Evolutionary conservation across 1,140 invertebrate genomes (phyloP), one percentile per base, ranked within the genome.

Genomic region (Trachelipus rathkii): DNA sequence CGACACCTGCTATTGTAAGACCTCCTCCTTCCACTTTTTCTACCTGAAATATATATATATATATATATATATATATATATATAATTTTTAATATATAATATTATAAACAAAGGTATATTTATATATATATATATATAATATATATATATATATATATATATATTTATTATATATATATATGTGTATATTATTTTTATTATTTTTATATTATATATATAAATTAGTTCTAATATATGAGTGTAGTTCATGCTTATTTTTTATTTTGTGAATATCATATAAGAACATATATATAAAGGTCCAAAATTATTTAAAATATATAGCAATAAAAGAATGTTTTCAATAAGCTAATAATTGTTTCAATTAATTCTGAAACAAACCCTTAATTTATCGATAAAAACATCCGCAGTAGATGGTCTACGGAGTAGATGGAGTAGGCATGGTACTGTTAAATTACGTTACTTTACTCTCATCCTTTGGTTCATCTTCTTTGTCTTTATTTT

Each of bases 11-110:
- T 60, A 78, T 78, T 66, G 73, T 78, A 6, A 78, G 71, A 0
- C 77, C 77, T 4, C 77, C 77, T 15, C 77, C 77, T 10, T 78
- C 77, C 19, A 78, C 73, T 19, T 76, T 75, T 74, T 78, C 77
- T 10, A 78, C 74, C 77, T 78, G 45, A 46, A 50, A 60, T 60
- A 60, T 60, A 60, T 60, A 60, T 60, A 60, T 60, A 60, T 60
- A 60, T 60, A 60, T 60, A 60, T 60, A 60, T 60, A 60, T 60
- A 60, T 60, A 60, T 60, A 60, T 13, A 60, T 60, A 60, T 15
- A 60, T 60, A 15, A 50, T 50, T 50, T 50, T 50, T 15, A 50
- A 50, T 50, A 50, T 50, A 50, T 9, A 50, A 15, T 15, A 10
- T 50, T 60, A 19, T 60, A 19, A 3, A 19, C 8, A 60, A 4